Conservation (phyloP, 2,797 vertebrate genomes). For the Hylomyscus alleni region DNA sequence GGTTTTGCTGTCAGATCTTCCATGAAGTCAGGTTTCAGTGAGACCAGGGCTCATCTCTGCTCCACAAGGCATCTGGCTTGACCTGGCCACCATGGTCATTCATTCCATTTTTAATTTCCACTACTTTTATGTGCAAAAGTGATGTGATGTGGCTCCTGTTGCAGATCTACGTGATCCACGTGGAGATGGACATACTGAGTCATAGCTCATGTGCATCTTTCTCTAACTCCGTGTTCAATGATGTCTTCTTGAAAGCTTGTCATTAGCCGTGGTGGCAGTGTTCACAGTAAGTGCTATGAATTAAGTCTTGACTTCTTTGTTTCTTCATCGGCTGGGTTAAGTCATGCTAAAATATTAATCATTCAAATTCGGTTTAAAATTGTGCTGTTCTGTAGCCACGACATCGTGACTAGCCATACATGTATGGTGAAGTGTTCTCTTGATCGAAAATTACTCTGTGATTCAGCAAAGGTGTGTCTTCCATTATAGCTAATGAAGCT, state of each 20-base stretch:
- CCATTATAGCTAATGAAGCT: background rate
- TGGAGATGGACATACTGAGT: background rate
- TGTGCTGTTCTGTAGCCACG: background rate
- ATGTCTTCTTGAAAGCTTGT: background rate
- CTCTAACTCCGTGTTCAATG: background rate
- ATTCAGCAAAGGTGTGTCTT: background rate
- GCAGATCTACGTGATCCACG: background rate
- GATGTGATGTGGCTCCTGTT: background rate
- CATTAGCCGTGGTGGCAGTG: background rate
- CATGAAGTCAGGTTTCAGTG: background rate
- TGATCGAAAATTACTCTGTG: conserved; percentile 12
- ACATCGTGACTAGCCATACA: background rate
- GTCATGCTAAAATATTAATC: background rate
- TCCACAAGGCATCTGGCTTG: background rate
- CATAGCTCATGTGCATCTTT: background rate
- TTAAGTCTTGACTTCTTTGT: conserved; percentile 12
- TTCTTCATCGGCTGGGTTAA: background rate
- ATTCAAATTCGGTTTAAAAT: conserved; percentile 41
- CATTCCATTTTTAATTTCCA: background rate
- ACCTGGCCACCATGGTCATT: background rate
- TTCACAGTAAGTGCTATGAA: background rate
- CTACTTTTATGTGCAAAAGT: background rate
- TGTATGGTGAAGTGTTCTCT: background rate
- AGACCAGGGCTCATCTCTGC: background rate
- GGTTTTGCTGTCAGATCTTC: background rate